phyloP scores from a whole-genome alignment of 2,888 invertebrate genomes.

The Troglohyphantes excavatus region DNA sequence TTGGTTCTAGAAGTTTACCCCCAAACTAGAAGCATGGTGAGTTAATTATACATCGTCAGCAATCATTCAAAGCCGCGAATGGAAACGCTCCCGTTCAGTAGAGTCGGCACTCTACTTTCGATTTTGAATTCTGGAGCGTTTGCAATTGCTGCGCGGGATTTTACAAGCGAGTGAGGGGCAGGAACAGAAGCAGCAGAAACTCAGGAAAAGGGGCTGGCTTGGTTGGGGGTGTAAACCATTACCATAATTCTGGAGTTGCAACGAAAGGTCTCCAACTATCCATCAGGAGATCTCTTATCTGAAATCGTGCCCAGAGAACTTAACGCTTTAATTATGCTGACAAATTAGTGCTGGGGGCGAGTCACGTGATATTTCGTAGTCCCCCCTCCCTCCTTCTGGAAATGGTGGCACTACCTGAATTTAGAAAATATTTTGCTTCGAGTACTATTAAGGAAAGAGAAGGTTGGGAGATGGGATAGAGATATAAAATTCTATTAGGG shows the following conservation, averaged over 20 bases:
- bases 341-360: conserved; percentile 63
- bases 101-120: conserved; percentile 68
- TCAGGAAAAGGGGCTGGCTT: neutral
- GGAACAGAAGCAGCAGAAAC: neutral
- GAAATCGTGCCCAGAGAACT: conserved; percentile 73
- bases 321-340: conserved; percentile 78
- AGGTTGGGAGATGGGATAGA: neutral
- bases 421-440: conserved; percentile 71
- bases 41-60: conserved; percentile 65
- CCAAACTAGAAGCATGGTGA: conserved; percentile 7
- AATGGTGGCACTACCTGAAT: conserved; percentile 68
- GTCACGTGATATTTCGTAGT: conserved; percentile 63
- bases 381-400: conserved; percentile 35
- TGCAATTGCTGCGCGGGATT: conserved; percentile 36
- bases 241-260: conserved; percentile 75
- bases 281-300: conserved; percentile 77
- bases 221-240: conserved; percentile 55
- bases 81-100: conserved; percentile 33
- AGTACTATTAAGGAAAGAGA: neutral
- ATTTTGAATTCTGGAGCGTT: conserved; percentile 73
- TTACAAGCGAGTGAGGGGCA: conserved; percentile 7
- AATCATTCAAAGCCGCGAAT: conserved; percentile 71
- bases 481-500: neutral
- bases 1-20: neutral
- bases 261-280: conserved; percentile 71